phyloP scores from a whole-genome alignment of 2,888 invertebrate genomes.

The Cephus rjabovi region DNA sequence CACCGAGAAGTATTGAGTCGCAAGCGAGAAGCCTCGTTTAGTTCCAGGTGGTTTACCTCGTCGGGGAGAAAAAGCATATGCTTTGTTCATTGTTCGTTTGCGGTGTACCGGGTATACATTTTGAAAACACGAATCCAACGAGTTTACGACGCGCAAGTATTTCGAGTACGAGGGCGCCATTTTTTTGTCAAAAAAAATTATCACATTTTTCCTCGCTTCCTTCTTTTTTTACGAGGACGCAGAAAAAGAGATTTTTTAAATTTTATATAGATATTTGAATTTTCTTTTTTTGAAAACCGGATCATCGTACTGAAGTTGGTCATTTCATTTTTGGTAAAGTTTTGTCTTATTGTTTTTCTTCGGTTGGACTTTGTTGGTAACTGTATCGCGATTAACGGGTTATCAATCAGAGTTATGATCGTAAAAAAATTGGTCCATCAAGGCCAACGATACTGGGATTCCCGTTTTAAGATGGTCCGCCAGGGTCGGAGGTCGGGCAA shows the following conservation, averaged over 20 bases:
- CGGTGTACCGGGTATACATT: background rate
- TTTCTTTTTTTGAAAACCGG: no score
- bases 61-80: background rate
- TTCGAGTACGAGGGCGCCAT: no score
- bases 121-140: background rate
- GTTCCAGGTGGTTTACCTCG: background rate
- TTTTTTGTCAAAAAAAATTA: no score
- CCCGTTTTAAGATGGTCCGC: background rate
- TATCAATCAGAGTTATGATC: background rate
- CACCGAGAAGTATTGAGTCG: slow-evolving; percentile 1
- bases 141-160: background rate
- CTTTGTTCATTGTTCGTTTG: background rate
- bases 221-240: no score
- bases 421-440: background rate
- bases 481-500: background rate
- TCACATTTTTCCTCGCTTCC: no score
- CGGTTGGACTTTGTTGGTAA: background rate
- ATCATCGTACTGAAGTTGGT: no score
- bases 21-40: background rate
- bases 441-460: background rate
- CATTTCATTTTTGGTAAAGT: no score
- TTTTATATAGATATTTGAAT: no score
- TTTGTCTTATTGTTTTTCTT: background rate
- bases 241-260: no score
- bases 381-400: background rate